Percentiles rank a stretch among this genome's conserved stretches.
phyloP scores from a whole-genome alignment of 2,113 vertebrate species.

The Xenopus laevis region DNA sequence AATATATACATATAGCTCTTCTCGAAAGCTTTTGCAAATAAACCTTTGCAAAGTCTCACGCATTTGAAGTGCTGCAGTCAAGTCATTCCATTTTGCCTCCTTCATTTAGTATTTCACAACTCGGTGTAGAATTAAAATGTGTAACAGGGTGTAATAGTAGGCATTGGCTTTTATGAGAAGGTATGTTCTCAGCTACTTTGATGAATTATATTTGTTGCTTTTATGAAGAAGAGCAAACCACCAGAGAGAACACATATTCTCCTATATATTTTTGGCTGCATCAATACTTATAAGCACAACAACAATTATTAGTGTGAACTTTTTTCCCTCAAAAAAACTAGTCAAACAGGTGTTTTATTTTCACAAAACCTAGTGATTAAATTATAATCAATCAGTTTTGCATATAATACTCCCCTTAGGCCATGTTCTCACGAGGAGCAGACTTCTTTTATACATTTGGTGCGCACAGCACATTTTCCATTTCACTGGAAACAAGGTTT shows the following conservation, averaged over 20 bases:
- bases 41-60: background rate
- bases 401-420: too few species aligned
- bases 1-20: background rate
- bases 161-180: background rate
- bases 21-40: background rate
- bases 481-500: too few species aligned
- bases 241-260: too few species aligned
- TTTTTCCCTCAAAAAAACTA: background rate
- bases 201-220: background rate
- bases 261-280: too few species aligned
- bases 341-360: too few species aligned
- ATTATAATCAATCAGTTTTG: too few species aligned
- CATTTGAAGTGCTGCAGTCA: constrained; percentile 14
- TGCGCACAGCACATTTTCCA: too few species aligned
- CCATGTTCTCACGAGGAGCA: too few species aligned
- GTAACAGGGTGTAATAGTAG: background rate
- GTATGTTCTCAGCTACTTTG: background rate
- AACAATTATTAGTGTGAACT: constrained; percentile 51
- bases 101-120: background rate
- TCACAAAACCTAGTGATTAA: too few species aligned
- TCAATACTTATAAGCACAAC: constrained; percentile 47
- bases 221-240: too few species aligned
- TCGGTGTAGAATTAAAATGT: background rate
- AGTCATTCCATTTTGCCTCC: constrained; percentile 1
- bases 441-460: too few species aligned